These are phyloP conservation scores for Glyphotaelius pellucidus DNA, from an alignment of 2,888 invertebrate genomes.

Conservation along the genomic window DNA sequence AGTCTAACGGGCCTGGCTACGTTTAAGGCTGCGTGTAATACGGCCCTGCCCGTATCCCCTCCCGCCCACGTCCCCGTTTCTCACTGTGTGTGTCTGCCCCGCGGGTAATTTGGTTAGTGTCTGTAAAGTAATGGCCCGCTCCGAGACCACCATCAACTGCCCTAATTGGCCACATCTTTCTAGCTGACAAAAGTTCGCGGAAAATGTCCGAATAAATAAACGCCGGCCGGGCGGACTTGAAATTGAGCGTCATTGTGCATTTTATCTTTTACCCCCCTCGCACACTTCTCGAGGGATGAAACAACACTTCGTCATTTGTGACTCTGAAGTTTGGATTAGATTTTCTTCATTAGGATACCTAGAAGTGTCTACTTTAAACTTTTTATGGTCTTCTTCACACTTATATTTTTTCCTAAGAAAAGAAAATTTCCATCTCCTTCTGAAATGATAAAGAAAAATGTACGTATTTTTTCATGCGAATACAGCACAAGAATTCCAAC, in stretches of 20 bases:
- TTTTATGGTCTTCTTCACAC: background rate
- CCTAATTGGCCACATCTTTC: constrained; percentile 66
- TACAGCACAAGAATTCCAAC: too few species aligned
- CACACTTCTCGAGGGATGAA: background rate
- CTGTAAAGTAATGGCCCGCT: constrained; percentile 65
- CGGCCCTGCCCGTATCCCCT: background rate
- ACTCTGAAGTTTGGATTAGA: background rate
- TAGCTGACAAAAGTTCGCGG: constrained; percentile 65
- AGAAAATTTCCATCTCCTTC: too few species aligned
- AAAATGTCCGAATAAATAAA: constrained; percentile 57
- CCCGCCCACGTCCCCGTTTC: background rate
- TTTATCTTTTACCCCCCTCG: background rate
- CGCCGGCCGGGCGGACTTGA: constrained; percentile 22
- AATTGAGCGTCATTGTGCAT: constrained; percentile 41
- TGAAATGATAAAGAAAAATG: too few species aligned
- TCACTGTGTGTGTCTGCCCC: constrained; percentile 2
- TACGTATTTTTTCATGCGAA: too few species aligned
- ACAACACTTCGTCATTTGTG: background rate
- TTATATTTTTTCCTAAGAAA: background rate
- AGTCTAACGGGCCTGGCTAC: too few species aligned
- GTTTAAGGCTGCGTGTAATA: background rate
- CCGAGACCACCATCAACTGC: constrained; percentile 65
- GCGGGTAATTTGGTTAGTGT: constrained; percentile 66
- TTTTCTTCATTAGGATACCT: background rate
- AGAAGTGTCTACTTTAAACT: background rate